Percentiles rank a stretch among this genome's conserved stretches.
Conservation (phyloP, 2,113 vertebrate genomes). For the Macquaria ambigua region DNA sequence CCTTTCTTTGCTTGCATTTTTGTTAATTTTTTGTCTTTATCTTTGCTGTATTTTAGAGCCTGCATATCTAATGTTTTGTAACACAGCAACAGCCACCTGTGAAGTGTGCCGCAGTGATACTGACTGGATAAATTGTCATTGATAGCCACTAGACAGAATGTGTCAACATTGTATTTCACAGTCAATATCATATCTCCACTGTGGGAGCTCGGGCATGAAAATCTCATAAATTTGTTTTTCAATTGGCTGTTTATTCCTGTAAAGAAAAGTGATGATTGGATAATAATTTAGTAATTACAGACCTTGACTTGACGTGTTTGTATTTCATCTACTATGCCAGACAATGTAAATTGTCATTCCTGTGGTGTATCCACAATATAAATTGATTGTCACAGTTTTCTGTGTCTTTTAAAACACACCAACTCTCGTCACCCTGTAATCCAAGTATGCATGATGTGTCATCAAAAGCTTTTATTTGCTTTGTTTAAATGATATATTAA, state of each 20-base stretch:
- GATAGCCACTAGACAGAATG: constrained; percentile 49
- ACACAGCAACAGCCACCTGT: constrained; percentile 40
- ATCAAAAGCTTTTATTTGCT: background rate
- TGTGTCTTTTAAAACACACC: constrained; percentile 19
- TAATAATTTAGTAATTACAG: constrained; percentile 56
- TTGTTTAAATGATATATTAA: background rate
- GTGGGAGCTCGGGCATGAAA: constrained; percentile 53
- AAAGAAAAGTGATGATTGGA: constrained; percentile 57
- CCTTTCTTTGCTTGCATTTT: constrained; percentile 8
- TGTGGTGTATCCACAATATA: constrained; percentile 1
- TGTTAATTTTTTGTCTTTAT: constrained; percentile 9
- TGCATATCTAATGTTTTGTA: constrained; percentile 15
- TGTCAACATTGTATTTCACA: constrained; percentile 68
- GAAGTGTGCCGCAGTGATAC: constrained; percentile 4
- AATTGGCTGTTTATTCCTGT: constrained; percentile 56
- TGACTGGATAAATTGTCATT: constrained; percentile 52
- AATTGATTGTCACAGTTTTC: constrained; percentile 46
- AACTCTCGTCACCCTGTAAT: background rate
- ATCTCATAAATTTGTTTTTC: constrained; percentile 62
- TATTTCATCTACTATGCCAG: constrained; percentile 39
- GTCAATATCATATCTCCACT: constrained; percentile 48
- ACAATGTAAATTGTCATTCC: constrained; percentile 29
- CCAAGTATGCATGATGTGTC: background rate
- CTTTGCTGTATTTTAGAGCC: background rate
- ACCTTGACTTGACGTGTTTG: constrained; percentile 51